These are phyloP conservation scores for Montipora capitata DNA, from an alignment of 92 coral and sea anemone genomes.

Conservation along the genomic window DNA sequence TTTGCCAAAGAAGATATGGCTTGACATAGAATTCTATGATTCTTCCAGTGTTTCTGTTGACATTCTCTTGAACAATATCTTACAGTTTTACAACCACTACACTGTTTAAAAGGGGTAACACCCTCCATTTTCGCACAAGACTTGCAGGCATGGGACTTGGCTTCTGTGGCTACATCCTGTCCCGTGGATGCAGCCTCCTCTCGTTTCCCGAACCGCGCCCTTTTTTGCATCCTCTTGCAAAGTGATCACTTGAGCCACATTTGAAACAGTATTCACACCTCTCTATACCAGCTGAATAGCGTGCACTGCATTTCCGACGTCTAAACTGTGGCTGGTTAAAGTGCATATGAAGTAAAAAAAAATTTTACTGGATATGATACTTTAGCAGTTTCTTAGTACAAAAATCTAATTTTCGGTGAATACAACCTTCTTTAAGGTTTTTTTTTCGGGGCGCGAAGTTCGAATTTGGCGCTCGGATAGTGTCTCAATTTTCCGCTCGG, in stretches of 20 bases:
- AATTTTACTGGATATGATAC: too few relatives aligned
- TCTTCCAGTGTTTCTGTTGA: conserved; percentile 71
- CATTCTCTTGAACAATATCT: conserved; percentile 76
- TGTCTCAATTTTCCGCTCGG: too few relatives aligned
- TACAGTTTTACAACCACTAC: conserved; percentile 72
- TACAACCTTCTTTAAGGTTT: too few relatives aligned
- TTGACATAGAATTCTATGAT: conserved; percentile 61
- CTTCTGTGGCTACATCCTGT: conserved; percentile 72
- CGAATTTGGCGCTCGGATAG: too few relatives aligned
- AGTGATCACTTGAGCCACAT: conserved; percentile 51
- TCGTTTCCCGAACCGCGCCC: conserved; percentile 53
- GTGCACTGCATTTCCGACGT: too few relatives aligned
- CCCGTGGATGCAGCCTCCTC: conserved; percentile 73
- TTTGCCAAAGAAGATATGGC: conserved; percentile 50
- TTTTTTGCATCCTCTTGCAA: conserved; percentile 70
- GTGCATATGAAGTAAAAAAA: too few relatives aligned
- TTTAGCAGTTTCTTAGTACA: too few relatives aligned
- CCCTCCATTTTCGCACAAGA: conserved; percentile 56
- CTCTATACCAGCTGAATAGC: too few relatives aligned
- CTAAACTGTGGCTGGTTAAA: too few relatives aligned
- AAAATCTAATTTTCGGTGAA: too few relatives aligned
- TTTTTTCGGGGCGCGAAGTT: too few relatives aligned
- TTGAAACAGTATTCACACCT: conserved; percentile 49
- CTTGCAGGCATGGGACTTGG: conserved; percentile 44
- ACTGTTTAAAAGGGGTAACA: conserved; percentile 30